Base-by-base conservation (phyloP, 2,888 invertebrate species). In the Drosophila percnosoma region DNA sequence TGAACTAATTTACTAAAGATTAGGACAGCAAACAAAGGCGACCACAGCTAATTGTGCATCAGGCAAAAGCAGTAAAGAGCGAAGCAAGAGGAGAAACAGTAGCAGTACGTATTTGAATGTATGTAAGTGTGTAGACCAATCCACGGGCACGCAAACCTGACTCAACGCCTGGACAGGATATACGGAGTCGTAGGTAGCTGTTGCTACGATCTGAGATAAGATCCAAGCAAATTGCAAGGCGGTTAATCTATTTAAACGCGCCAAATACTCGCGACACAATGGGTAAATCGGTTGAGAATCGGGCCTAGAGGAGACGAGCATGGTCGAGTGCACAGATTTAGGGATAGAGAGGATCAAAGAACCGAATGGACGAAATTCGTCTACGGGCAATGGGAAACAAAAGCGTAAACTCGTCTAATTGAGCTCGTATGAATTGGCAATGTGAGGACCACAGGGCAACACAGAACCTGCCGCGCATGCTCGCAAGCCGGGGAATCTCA, bases 171-270 rank as follows among this genome's bases (percentile, higher is more conserved):
- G 49, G 18, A 18, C 21, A 42, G 57, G 42, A 42, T 6, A 55
- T 24, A 42, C 8, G 45, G 33, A 49, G 40, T 48, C 45, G 52
- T 76, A 78, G 80, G 80, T 76, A 70, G 69, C 51, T 72, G 54
- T 55, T 63, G 62, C 59, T 40, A 15, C 13, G 59, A 76, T 83
- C 71, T 65, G 72, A 77, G 90, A 87, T 90, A 90, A 69, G 73
- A 77, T 73, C 70, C 79, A 81, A 86, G 87, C 91, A 92, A 92
- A 91, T 92, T 92, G 91, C 92, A 90, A 92, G 93, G 93, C 93
- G 92, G 92, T 92, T 93, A 93, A 93, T 93, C 93, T 93, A 91
- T 93, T 93, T 93, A 93, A 92, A 90, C 87, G 91, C 91, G 90
- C 89, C 90, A 92, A 92, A 91, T 90, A 87, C 90, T 82, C 81